A percentile compares a stretch with the other conserved stretches of the same genome.
Conservation (phyloP, 2,888 invertebrate species). For the Chromoteleia sp. region DNA sequence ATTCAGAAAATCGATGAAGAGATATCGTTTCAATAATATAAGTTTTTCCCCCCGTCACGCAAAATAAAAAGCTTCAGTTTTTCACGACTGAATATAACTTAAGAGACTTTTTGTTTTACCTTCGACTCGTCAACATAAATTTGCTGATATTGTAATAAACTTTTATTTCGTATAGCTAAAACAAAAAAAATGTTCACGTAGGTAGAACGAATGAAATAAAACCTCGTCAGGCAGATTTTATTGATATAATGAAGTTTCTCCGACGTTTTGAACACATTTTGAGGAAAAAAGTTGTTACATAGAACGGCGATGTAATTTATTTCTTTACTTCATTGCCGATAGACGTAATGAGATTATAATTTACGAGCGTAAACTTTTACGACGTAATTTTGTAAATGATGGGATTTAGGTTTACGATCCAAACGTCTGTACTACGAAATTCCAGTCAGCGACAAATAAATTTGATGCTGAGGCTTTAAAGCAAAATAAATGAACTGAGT, state of each 20-base stretch:
- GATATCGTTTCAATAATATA: slow-evolving; percentile 11
- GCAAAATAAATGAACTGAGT: slow-evolving; percentile 11
- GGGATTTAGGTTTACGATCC: slow-evolving; percentile 7
- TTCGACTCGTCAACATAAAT: slow-evolving; percentile 22
- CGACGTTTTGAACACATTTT: background rate
- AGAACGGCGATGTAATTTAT: no score
- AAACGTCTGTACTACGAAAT: background rate
- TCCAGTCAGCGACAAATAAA: background rate
- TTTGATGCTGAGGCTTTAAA: background rate
- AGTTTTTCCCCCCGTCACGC: slow-evolving; percentile 8
- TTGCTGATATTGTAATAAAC: slow-evolving; percentile 12
- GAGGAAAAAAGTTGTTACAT: background rate
- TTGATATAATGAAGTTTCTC: background rate
- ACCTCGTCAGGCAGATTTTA: background rate
- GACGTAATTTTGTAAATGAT: background rate
- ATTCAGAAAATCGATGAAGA: slow-evolving; percentile 7
- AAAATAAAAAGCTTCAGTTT: slow-evolving; percentile 11
- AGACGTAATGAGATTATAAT: background rate
- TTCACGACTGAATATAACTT: slow-evolving; percentile 21
- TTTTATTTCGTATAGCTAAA: slow-evolving; percentile 2
- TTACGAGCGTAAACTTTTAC: no score
- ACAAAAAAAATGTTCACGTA: background rate
- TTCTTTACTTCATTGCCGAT: background rate
- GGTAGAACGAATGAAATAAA: background rate
- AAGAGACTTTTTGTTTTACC: slow-evolving; percentile 16